Evolutionary conservation across 2,888 invertebrate species (phyloP), one percentile per base, ranked within the genome.

Genomic region (Leucania comma): DNA sequence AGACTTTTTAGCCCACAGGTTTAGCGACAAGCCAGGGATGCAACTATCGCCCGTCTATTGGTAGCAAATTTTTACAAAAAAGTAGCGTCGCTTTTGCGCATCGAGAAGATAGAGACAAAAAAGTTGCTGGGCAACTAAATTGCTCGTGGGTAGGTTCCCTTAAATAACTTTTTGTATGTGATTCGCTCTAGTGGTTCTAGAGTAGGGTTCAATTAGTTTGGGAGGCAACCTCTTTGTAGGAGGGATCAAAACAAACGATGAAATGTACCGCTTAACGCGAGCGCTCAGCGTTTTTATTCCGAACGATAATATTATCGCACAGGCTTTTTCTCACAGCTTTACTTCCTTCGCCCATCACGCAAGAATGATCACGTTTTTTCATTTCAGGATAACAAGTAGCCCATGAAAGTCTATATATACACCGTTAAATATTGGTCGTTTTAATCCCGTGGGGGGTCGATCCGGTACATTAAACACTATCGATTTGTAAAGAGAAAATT

Each of bases 91-190:
- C 38, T 4, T 14, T 14, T 38, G 38, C 38, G 38, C 38, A 38
- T 38, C 10, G 38, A 38, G 10, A 10, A 42, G 4, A 42, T 17
- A 17, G 42, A 42, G 17, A 42, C 42, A 20, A 42, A 42, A 42
- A 42, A 42, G 14, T 42, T 42, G 42, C 42, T 42, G 14, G 38
- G 12, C 38, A 14, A 38, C 38, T 38, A 38, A 14, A 14, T 42
- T 42, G 42, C 42, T 42, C 42, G 42, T 42, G 5, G 5, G 42
- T 42, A 20, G 6, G 17, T 6, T 17, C 17, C 50, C 58, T 50
- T 68, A 38, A 50, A 81, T 56, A 32, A 72, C 67, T 63, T 78
- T 69, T 65, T 69, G 57, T 80, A 80, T 80, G 64, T 75, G 53
- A n/a, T 56, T 32, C 61, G 26, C 63, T 67, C 38, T 60, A 70